Evolutionary conservation across 2,113 vertebrate species (phyloP).

Genomic region (Bubalus kerabau): DNA sequence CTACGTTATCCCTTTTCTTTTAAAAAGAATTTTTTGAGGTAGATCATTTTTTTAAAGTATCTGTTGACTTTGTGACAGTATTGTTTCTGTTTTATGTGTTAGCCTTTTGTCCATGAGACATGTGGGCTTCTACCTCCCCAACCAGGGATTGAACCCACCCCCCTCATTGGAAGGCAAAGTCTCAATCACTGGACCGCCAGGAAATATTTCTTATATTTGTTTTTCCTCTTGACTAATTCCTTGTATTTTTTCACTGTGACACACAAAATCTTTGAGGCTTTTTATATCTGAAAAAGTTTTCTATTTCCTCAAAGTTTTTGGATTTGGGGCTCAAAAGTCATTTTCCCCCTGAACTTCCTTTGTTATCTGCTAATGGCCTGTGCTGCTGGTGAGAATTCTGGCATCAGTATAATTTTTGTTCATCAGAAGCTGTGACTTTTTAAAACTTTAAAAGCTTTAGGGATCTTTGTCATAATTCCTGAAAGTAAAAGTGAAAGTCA

Average conservation of each 20-base stretch:
- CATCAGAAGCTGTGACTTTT: background rate
- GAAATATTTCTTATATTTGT: background rate
- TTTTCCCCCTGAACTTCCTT: background rate
- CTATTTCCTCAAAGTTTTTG: background rate
- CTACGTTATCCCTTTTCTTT: background rate
- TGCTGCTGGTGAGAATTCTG: background rate
- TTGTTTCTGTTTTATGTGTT: background rate
- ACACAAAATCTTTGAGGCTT: background rate
- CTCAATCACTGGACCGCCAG: background rate
- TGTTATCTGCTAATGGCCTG: background rate
- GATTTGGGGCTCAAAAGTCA: background rate
- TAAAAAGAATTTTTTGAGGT: background rate
- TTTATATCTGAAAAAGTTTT: background rate
- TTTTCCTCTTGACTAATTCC: background rate
- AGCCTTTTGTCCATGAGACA: background rate
- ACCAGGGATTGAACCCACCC: background rate
- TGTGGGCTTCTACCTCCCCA: background rate
- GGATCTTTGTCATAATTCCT: background rate
- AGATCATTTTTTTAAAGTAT: background rate
- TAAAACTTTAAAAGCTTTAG: background rate
- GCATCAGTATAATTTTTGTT: background rate
- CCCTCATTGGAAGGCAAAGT: fast-evolving
- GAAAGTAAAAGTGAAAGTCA: background rate
- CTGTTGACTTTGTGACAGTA: background rate
- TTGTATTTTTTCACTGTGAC: background rate